A percentile compares a stretch with the other conserved stretches of the same genome.
Conservation (phyloP, 2,113 vertebrate species). For the Noctilio leporinus region DNA sequence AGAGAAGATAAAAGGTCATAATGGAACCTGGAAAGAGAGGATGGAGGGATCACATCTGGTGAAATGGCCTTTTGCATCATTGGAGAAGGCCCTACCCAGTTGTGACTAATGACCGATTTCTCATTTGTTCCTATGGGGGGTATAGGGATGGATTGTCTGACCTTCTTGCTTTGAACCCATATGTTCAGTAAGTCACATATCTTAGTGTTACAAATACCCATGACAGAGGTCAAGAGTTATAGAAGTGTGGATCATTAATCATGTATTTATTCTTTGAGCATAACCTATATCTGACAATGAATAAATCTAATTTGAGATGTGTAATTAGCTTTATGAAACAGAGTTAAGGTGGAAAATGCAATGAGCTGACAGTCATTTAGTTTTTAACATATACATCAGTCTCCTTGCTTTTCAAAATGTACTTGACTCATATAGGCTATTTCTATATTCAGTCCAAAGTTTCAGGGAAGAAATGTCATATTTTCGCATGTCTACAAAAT, state of each 20-base stretch:
- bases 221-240: not conserved
- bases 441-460: not conserved
- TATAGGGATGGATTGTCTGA: not conserved
- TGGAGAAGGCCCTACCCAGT: not conserved
- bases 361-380: not conserved
- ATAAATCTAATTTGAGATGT: not conserved
- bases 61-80: not conserved
- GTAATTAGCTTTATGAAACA: not conserved
- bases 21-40: not conserved
- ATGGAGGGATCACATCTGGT: not conserved
- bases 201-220: not conserved
- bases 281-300: not conserved
- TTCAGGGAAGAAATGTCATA: not conserved
- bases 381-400: not conserved
- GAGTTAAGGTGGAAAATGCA: not conserved
- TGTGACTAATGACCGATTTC: not conserved
- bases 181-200: not conserved
- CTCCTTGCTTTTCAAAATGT: not conserved
- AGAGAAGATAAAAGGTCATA: not conserved
- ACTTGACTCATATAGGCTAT: not conserved
- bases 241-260: not conserved
- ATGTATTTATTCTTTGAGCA: not conserved
- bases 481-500: not conserved
- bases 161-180: not conserved
- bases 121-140: not conserved